Evolutionary conservation across 2,113 vertebrate genomes (phyloP).

Genomic region (Pelecanoides urinatrix): DNA sequence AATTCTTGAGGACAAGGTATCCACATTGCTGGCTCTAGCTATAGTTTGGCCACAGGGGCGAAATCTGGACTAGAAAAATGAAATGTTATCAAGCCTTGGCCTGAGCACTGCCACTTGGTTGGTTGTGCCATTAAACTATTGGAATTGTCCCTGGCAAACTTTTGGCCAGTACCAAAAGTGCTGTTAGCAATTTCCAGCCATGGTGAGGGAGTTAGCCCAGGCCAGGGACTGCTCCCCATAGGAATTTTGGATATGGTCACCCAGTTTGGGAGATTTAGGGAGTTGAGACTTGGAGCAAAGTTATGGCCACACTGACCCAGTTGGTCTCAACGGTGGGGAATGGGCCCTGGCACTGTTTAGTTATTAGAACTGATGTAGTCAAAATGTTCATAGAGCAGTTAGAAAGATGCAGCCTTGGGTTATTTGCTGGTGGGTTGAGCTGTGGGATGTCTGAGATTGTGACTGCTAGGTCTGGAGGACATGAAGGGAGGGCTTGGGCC

Average conservation of each 20-base stretch:
- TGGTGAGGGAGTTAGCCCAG: neutral
- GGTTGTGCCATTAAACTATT: neutral
- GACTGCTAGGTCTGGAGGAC: neutral
- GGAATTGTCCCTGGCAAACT: neutral
- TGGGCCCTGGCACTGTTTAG: neutral
- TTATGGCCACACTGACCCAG: neutral
- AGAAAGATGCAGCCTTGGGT: neutral
- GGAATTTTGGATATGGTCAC: neutral
- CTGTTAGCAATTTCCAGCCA: neutral
- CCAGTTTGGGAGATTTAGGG: neutral
- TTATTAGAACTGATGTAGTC: neutral
- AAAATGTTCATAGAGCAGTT: neutral
- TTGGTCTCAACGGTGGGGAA: neutral
- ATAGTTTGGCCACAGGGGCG: neutral
- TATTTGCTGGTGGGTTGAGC: neutral
- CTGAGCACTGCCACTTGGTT: neutral
- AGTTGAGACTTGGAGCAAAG: neutral
- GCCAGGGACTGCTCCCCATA: neutral
- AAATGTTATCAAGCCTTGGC: neutral
- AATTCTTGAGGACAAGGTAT: neutral
- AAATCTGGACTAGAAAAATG: neutral
- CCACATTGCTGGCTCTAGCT: neutral
- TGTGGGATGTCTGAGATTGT: neutral
- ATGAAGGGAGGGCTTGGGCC: neutral
- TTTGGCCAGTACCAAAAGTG: neutral